phyloP scores from a whole-genome alignment of 2,888 invertebrate species.

The Drosophila gaucha region DNA sequence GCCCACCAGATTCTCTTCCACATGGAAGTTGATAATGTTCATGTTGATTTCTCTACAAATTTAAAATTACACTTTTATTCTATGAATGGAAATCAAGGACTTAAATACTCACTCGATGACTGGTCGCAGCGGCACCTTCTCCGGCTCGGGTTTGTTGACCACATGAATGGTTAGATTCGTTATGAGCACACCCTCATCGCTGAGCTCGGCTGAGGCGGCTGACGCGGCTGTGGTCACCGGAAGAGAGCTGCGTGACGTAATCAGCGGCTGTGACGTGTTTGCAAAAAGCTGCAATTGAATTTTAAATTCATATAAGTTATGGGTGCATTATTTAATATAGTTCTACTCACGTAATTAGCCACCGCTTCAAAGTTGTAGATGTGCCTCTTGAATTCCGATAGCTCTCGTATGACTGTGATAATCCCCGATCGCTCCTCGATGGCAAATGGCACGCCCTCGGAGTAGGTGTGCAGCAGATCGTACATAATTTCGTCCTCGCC shows the following conservation, averaged over 20 bases:
- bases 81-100: not conserved
- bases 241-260: conserved; percentile 71
- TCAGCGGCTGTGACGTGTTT: conserved; percentile 75
- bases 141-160: conserved; percentile 89
- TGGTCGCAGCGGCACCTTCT: conserved; percentile 85
- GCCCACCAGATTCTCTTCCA: conserved; percentile 91
- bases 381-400: conserved; percentile 88
- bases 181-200: conserved; percentile 88
- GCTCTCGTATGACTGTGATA: conserved; percentile 92
- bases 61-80: not conserved
- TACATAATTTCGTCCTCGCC: conserved; percentile 88
- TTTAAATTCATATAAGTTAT: not conserved
- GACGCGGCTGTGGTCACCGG: conserved; percentile 78
- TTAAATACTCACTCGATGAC: conserved; percentile 81
- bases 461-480: conserved; percentile 93
- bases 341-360: conserved; percentile 86
- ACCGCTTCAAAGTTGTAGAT: conserved; percentile 93
- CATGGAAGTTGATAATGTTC: conserved; percentile 90
- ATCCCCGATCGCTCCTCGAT: conserved; percentile 95
- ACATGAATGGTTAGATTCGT: conserved; percentile 94
- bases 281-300: conserved; percentile 73
- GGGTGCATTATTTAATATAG: accelerated
- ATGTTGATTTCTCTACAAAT: conserved; percentile 88
- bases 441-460: conserved; percentile 96
- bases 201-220: conserved; percentile 74